Evolutionary conservation across 1,140 invertebrate species (phyloP).

Genomic region (Oncopeltus fasciatus): DNA sequence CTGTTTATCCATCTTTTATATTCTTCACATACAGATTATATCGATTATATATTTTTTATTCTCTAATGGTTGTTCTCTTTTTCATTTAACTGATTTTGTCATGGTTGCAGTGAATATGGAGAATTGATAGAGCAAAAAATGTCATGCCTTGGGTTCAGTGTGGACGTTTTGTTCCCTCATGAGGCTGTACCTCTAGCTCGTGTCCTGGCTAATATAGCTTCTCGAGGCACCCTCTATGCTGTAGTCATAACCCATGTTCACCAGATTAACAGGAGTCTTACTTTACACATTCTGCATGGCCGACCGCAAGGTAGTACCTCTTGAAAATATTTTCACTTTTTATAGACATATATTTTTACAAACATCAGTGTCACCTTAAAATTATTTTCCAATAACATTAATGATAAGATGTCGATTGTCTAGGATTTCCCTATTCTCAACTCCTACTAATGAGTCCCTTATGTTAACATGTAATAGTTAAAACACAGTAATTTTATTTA

Average conservation of each 20-base stretch:
- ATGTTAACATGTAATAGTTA: no score
- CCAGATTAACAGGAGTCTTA: conserved; percentile 70
- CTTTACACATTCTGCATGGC: conserved; percentile 80
- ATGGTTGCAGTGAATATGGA: conserved; percentile 73
- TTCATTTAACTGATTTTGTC: not conserved
- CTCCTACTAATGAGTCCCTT: no score
- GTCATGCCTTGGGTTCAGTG: conserved; percentile 61
- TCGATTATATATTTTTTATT: not conserved
- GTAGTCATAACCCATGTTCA: conserved; percentile 74
- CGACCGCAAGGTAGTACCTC: conserved; percentile 64
- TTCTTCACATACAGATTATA: not conserved
- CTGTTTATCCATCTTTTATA: not conserved
- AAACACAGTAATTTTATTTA: no score
- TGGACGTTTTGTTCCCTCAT: conserved; percentile 78
- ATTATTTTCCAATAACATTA: no score
- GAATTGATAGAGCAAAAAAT: conserved; percentile 75
- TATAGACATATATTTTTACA: no score
- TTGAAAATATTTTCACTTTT: no score
- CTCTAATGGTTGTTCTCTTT: not conserved
- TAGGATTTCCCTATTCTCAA: no score
- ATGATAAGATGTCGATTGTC: no score
- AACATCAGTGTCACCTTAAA: no score
- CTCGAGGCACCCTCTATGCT: conserved; percentile 71
- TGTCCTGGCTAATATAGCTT: conserved; percentile 76
- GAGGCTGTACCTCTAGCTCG: conserved; percentile 68